Evolutionary conservation across 30 jellyfish, hydroid and myxozoan genomes (phyloP), one percentile per base, ranked within the genome.

Genomic region (Aurelia aurita): DNA sequence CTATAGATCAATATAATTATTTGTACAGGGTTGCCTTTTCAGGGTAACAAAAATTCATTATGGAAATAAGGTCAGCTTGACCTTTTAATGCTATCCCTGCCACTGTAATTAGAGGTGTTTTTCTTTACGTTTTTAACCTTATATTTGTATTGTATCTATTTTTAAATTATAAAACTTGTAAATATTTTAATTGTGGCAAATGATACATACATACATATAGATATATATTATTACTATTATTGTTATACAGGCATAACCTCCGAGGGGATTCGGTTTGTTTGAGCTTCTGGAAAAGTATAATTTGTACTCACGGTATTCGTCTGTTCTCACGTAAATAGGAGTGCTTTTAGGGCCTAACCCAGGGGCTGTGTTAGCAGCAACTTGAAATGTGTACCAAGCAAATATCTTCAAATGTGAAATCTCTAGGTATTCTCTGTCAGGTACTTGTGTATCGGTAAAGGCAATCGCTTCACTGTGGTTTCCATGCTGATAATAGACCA

Each of bases 381-480:
- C 90, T 47, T 80, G 90, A 31, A 80, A 31, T 0, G 90, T 80
- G 31, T 80, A 80, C 90, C 82, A 66, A 12, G 71, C 82, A 28
- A 80, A 80, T n/a, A 80, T 80, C 67, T 80, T 29, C 2, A 80
- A 82, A 53, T 47, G 75, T 5, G 83, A 3, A 5, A 80, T 16
- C 53, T 64, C 90, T 12, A 80, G 90, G 25, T 18, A 49, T 58
- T 60, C 78, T 25, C 57, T 80, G 31, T 21, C 39, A 0, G 90
- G 72, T 6, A 80, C 67, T 57, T 80, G 90, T n/a, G 72, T 63
- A 55, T 80, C 90, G 19, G 46, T 66, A 44, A 43, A 49, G 25
- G 71, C 83, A 8, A 15, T 35, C 6, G 90, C 90, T 6, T 18
- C 23, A 47, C 90, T 80, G 63, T 80, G 90, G 69, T 64, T 80